Percentiles rank a stretch among this genome's conserved stretches.
These are phyloP conservation scores for Diachasmimorpha longicaudata DNA, from an alignment of 1,140 invertebrate genomes.

Conservation along the genomic window DNA sequence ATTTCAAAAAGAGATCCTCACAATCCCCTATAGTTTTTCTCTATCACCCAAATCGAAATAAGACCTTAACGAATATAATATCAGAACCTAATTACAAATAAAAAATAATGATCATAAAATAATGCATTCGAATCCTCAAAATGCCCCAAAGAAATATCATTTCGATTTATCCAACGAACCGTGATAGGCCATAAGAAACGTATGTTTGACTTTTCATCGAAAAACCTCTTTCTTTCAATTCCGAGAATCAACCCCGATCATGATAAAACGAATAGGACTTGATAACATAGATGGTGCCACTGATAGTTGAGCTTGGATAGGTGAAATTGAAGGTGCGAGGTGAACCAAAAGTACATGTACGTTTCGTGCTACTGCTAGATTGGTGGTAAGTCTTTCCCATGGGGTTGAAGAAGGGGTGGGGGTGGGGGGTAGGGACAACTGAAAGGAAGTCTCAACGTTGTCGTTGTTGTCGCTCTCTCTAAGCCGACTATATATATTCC, in stretches of 20 bases:
- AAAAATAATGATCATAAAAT: too few species aligned
- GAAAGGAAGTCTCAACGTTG: slow-evolving; percentile 13
- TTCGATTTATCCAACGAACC: neutral
- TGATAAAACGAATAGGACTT: neutral
- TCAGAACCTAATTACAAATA: too few species aligned
- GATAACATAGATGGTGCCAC: slow-evolving; percentile 5
- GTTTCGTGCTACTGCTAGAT: slow-evolving; percentile 5
- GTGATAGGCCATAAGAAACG: neutral
- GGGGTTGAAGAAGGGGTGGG: neutral
- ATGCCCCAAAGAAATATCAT: too few species aligned
- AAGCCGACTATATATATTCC: neutral
- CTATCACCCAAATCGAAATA: too few species aligned
- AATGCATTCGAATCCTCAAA: too few species aligned
- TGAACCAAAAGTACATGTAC: neutral
- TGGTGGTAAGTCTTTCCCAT: neutral
- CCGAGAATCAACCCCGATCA: neutral
- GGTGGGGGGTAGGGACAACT: neutral
- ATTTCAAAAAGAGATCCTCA: too few species aligned
- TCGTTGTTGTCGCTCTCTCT: neutral
- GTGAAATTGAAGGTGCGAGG: slow-evolving; percentile 5
- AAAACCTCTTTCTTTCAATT: neutral
- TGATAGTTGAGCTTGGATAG: slow-evolving; percentile 9
- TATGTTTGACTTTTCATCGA: neutral
- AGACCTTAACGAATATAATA: too few species aligned
- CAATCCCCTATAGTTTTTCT: too few species aligned